phyloP scores from a whole-genome alignment of 1,140 invertebrate species.

The Belonocnema kinseyi region DNA sequence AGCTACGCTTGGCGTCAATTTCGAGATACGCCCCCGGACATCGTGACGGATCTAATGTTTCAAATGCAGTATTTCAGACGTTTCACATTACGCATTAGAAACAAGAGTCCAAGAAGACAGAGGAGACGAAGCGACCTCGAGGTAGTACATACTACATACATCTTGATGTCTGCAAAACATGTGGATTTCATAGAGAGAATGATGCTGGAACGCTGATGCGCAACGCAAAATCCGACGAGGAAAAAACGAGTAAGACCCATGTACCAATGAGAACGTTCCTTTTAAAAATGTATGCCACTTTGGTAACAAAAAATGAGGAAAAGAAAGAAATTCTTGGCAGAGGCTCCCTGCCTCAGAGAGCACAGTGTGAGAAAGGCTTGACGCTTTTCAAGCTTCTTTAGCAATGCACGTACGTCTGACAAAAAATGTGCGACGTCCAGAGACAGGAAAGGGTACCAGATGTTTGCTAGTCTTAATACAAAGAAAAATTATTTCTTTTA shows the following conservation, averaged over 20 bases:
- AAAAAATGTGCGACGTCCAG: neutral
- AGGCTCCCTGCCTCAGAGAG: neutral
- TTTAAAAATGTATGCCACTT: conserved; percentile 16
- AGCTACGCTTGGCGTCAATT: no score
- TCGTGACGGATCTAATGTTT: neutral
- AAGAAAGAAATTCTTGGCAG: conserved; percentile 10
- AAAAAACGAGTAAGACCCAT: conserved; percentile 21
- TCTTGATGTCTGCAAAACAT: conserved; percentile 13
- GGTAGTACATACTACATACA: neutral
- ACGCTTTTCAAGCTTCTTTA: conserved; percentile 5
- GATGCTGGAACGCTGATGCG: neutral
- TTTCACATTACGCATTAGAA: conserved; percentile 2
- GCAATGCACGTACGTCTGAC: neutral
- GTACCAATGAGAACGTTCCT: conserved; percentile 4
- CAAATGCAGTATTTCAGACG: neutral
- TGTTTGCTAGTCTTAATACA: neutral
- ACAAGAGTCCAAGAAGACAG: no score
- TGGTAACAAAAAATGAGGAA: conserved; percentile 16
- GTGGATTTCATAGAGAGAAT: conserved; percentile 11
- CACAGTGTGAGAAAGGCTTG: conserved; percentile 24
- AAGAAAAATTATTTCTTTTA: neutral
- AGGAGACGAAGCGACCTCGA: conserved; percentile 6
- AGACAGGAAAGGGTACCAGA: neutral
- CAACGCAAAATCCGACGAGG: neutral
- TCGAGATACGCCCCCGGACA: no score